A percentile compares a stretch with the other conserved stretches of the same genome.
These are phyloP conservation scores for Uromys caudimaculatus DNA, from an alignment of 2,797 vertebrate genomes.

Conservation along the genomic window DNA sequence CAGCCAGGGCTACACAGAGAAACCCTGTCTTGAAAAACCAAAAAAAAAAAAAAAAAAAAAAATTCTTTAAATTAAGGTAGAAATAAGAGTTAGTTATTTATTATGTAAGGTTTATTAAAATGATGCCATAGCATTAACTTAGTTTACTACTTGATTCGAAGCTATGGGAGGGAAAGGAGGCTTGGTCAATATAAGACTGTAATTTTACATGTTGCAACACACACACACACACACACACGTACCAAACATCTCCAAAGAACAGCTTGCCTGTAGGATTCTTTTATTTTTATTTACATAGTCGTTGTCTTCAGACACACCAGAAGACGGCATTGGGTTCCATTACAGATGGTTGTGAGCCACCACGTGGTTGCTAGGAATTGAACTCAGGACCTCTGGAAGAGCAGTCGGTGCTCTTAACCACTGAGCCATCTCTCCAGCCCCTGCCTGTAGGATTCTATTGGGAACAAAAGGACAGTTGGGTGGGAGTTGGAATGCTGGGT, in stretches of 20 bases:
- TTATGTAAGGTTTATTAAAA: not conserved
- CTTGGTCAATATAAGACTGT: not conserved
- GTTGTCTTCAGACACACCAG: not conserved
- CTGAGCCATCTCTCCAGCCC: not conserved
- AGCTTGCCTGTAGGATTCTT: constrained; percentile 63
- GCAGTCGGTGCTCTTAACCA: not conserved
- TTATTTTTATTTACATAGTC: not conserved
- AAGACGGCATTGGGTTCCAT: not conserved
- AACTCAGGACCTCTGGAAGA: not conserved
- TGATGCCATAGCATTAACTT: not conserved
- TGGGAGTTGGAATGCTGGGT: constrained; percentile 43
- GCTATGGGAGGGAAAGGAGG: not conserved
- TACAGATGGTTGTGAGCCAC: not conserved
- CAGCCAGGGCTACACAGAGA: no score
- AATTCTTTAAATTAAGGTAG: constrained; percentile 21
- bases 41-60: no score
- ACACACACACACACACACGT: not conserved
- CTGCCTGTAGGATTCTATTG: constrained; percentile 54
- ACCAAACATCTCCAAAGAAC: constrained; percentile 42
- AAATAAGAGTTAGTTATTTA: not conserved
- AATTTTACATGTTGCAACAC: not conserved
- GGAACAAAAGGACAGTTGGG: constrained; percentile 10
- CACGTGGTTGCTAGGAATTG: not conserved
- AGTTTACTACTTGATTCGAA: constrained; percentile 8
- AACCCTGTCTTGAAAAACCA: no score